Evolutionary conservation across 2,113 vertebrate species (phyloP).

Genomic region (Jaculus jaculus): DNA sequence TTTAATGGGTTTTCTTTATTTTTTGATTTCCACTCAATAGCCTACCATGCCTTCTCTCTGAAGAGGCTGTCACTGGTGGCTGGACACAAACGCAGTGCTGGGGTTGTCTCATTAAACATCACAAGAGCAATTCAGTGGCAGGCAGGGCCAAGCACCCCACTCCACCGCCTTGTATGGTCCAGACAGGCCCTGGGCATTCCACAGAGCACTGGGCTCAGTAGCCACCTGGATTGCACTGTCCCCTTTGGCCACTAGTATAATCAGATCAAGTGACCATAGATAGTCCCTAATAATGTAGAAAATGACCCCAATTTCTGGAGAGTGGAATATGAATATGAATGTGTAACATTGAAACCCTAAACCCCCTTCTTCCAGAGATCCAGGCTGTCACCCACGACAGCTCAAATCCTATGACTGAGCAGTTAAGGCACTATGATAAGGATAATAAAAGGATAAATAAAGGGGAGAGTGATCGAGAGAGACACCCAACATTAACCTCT

Average conservation of each 20-base stretch:
- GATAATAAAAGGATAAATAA: not conserved
- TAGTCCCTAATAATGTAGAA: not conserved
- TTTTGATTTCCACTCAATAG: not conserved
- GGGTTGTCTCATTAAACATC: not conserved
- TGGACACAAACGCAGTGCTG: not conserved
- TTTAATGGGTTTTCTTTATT: not conserved
- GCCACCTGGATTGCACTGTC: not conserved
- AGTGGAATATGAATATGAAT: not conserved
- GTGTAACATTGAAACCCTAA: not conserved
- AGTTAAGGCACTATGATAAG: conserved; percentile 32
- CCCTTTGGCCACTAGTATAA: not conserved
- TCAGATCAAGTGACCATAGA: not conserved
- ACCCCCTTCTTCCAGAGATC: not conserved
- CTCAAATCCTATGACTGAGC: not conserved
- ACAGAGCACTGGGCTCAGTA: not conserved
- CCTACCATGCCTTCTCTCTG: not conserved
- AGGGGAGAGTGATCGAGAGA: too few species aligned
- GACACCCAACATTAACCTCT: not conserved
- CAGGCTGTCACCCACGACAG: not conserved
- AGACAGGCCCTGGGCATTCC: too few species aligned
- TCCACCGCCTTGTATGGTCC: too few species aligned
- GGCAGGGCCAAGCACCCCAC: rapidly evolving
- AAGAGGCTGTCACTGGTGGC: not conserved
- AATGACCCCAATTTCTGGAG: not conserved
- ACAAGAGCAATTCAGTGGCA: not conserved